Evolutionary conservation across 2,888 invertebrate genomes (phyloP), one percentile per base, ranked within the genome.

Genomic region (Drosophila villosipedis): DNA sequence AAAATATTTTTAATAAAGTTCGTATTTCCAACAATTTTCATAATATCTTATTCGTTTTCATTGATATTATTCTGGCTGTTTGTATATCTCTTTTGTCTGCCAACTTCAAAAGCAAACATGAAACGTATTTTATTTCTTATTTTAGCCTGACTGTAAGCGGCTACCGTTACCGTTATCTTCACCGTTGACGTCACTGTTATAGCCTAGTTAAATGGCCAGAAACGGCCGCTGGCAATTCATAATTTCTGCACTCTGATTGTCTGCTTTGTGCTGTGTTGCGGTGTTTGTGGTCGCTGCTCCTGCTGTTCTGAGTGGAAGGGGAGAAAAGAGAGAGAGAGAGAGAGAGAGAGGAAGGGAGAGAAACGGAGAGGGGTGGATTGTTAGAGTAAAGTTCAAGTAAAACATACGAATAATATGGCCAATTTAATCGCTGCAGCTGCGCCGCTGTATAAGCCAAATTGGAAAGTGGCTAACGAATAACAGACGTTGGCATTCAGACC

Each of bases 401-500:
- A 77, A 66, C 78, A 70, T 68, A 70, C 78, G 74, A 78, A 78
- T 79, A 80, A 84, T 84, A 86, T 78, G 78, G 73, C 88, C 83
- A 84, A 88, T 85, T 90, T 90, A 63, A 70, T 50, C 53, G 68
- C 41, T 84, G 84, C 88, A 87, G 82, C 84, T 89, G 84, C 60
- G 68, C 37, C 62, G 60, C 62, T 55, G 22, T 62, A 58, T 76
- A 72, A 76, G 89, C 84, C 54, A 71, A 75, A 71, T 82, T 75
- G 60, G 69, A 78, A 80, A 80, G 77, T 86, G 73, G 67, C 66
- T 76, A 72, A 54, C 72, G 28, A 76, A 81, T 54, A 76, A 68
- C 71, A 84, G 83, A 85, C 83, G 64, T 59, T 76, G 73, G 82
- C 65, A 28, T 55, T 68, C 52, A 61, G 62, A 66, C 57, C 68